These are phyloP conservation scores for Graphium colonna DNA, from an alignment of 2,888 invertebrate species.

Conservation along the genomic window DNA sequence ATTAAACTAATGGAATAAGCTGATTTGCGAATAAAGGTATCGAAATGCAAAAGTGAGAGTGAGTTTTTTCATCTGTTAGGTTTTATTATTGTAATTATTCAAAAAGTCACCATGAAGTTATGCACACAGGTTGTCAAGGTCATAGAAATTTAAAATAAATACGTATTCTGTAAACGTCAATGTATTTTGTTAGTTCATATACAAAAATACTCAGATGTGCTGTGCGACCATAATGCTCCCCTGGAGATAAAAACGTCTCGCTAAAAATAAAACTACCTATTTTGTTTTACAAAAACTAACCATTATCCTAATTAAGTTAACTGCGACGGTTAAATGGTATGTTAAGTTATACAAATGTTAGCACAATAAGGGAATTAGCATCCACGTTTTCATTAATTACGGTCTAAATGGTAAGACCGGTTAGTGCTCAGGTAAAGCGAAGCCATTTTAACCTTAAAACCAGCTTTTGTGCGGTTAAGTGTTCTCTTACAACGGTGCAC, in stretches of 20 bases:
- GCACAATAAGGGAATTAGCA: constrained; percentile 20
- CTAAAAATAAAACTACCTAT: neutral
- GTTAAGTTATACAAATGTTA: constrained; percentile 8
- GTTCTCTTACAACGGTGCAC: constrained; percentile 5
- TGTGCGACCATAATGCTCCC: no score
- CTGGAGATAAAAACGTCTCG: no score
- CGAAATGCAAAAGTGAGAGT: no score
- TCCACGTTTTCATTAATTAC: constrained; percentile 20
- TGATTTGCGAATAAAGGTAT: no score
- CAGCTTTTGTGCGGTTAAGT: constrained; percentile 9
- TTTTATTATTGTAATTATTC: no score
- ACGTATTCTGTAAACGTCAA: neutral
- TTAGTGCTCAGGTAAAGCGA: constrained; percentile 2
- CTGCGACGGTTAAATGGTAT: constrained; percentile 7
- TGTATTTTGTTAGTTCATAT: neutral
- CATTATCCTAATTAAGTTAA: constrained; percentile 3
- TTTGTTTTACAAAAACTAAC: neutral
- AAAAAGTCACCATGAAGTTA: no score
- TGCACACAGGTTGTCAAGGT: no score
- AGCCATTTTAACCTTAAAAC: constrained; percentile 10
- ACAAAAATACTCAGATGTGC: no score
- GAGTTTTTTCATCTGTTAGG: no score
- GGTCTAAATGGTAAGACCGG: constrained; percentile 10
- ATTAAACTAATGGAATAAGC: no score
- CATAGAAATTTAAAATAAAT: no score